These are phyloP conservation scores for Agriopis leucophaearia DNA, from an alignment of 2,888 invertebrate species.

Conservation along the genomic window DNA sequence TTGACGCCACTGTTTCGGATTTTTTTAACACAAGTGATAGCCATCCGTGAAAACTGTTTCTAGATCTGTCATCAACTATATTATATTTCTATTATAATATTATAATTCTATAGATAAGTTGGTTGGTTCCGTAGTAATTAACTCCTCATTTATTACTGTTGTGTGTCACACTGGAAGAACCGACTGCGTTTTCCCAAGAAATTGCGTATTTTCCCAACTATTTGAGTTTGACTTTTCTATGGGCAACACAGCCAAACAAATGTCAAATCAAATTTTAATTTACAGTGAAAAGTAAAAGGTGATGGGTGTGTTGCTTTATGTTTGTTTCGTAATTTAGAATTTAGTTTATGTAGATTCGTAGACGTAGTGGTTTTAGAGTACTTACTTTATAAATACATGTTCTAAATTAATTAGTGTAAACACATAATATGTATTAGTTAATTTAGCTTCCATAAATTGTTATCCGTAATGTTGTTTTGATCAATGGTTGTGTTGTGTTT, in stretches of 20 bases:
- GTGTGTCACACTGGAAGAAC: background rate
- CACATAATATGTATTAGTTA: background rate
- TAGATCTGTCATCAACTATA: too few relatives aligned
- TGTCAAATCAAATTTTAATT: slow-evolving; percentile 69
- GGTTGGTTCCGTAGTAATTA: too few relatives aligned
- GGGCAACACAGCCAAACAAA: slow-evolving; percentile 46
- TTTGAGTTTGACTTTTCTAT: background rate
- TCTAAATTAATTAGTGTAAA: slow-evolving; percentile 6
- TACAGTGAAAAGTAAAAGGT: slow-evolving; percentile 76
- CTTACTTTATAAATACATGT: slow-evolving; percentile 1
- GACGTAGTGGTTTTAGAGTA: slow-evolving; percentile 11
- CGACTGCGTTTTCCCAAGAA: background rate
- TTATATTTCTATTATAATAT: too few relatives aligned
- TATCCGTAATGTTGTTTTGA: slow-evolving; percentile 27
- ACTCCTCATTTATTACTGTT: too few relatives aligned
- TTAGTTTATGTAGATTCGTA: slow-evolving; percentile 27
- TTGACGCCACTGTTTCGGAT: too few relatives aligned
- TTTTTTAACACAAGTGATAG: too few relatives aligned
- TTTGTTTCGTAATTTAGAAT: slow-evolving; percentile 56
- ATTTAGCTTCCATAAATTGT: background rate
- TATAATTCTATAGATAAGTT: too few relatives aligned
- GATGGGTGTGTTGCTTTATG: slow-evolving; percentile 80
- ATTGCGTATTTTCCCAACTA: background rate
- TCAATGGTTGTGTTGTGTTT: slow-evolving; percentile 32
- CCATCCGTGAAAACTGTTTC: too few relatives aligned